Evolutionary conservation across 2,888 invertebrate species (phyloP).

Genomic region (Andrena camellia): DNA sequence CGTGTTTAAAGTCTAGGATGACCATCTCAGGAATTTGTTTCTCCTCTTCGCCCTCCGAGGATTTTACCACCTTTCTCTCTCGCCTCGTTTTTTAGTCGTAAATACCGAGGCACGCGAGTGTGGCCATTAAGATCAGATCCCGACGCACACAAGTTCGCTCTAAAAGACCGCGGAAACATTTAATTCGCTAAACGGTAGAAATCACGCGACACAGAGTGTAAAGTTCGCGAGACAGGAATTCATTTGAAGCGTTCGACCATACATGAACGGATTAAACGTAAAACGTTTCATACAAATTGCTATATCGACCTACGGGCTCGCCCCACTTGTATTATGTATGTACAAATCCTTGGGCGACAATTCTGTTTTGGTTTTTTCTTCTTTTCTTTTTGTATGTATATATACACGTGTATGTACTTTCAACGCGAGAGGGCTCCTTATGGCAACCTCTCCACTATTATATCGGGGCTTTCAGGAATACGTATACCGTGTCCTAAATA

Average conservation of each 20-base stretch:
- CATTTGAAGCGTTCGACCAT: slow-evolving; percentile 53
- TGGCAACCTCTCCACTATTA: slow-evolving; percentile 42
- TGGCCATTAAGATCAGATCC: slow-evolving; percentile 32
- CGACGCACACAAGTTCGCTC: slow-evolving; percentile 3
- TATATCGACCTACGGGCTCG: slow-evolving; percentile 50
- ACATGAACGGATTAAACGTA: slow-evolving; percentile 49
- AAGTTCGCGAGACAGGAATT: slow-evolving; percentile 57
- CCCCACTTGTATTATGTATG: slow-evolving; percentile 55
- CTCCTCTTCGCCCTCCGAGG: neutral
- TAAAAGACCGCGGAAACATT: slow-evolving; percentile 21
- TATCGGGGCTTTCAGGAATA: slow-evolving; percentile 45
- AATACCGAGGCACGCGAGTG: slow-evolving; percentile 41
- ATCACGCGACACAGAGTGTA: slow-evolving; percentile 32
- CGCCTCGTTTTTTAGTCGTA: slow-evolving; percentile 2
- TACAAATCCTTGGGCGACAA: slow-evolving; percentile 62
- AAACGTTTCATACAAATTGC: slow-evolving; percentile 55
- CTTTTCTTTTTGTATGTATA: slow-evolving; percentile 57
- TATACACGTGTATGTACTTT: slow-evolving; percentile 66
- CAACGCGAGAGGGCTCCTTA: slow-evolving; percentile 55
- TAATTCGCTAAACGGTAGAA: slow-evolving; percentile 39
- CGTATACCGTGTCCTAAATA: slow-evolving; percentile 23
- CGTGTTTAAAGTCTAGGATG: slow-evolving; percentile 11
- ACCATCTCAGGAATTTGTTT: slow-evolving; percentile 1
- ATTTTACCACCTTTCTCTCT: slow-evolving; percentile 22
- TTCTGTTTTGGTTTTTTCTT: slow-evolving; percentile 30